Evolutionary conservation across 2,113 vertebrate genomes (phyloP).

Genomic region (Lipotes vexillifer): DNA sequence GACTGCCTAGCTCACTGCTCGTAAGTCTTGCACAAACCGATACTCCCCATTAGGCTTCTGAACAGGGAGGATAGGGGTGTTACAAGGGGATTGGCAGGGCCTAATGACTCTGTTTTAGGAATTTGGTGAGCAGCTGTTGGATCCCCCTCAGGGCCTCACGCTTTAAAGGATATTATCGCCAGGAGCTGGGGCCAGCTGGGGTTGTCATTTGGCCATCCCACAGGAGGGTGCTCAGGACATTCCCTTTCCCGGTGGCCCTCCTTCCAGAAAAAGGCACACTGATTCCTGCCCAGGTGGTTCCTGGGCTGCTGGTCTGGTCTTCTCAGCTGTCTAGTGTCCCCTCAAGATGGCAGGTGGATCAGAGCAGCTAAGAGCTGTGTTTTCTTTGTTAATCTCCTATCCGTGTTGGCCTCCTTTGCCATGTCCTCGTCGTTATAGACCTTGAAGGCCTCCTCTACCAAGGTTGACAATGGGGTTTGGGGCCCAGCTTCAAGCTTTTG

Average conservation of each 20-base stretch:
- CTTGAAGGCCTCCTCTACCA: not conserved
- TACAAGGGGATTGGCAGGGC: not conserved
- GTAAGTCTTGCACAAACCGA: not conserved
- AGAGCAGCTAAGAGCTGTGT: not conserved
- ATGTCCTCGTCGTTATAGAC: rapidly evolving
- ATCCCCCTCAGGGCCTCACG: not conserved
- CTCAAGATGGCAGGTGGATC: not conserved
- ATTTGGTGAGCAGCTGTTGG: not conserved
- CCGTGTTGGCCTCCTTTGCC: not conserved
- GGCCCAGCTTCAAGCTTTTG: not conserved
- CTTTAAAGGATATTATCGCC: not conserved
- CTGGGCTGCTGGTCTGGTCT: not conserved
- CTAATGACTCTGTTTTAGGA: not conserved
- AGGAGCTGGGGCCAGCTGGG: not conserved
- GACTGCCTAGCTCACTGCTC: not conserved
- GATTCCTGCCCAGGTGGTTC: not conserved
- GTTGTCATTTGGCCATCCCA: too few relatives aligned
- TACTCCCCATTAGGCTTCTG: not conserved
- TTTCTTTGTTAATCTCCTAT: not conserved
- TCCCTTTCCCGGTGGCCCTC: not conserved
- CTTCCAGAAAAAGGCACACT: rapidly evolving
- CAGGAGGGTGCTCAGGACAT: not conserved
- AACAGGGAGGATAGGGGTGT: not conserved
- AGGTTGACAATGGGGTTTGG: not conserved
- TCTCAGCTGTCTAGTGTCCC: not conserved